Evolutionary conservation across 2,113 vertebrate species (phyloP).

Genomic region (Gobius niger): DNA sequence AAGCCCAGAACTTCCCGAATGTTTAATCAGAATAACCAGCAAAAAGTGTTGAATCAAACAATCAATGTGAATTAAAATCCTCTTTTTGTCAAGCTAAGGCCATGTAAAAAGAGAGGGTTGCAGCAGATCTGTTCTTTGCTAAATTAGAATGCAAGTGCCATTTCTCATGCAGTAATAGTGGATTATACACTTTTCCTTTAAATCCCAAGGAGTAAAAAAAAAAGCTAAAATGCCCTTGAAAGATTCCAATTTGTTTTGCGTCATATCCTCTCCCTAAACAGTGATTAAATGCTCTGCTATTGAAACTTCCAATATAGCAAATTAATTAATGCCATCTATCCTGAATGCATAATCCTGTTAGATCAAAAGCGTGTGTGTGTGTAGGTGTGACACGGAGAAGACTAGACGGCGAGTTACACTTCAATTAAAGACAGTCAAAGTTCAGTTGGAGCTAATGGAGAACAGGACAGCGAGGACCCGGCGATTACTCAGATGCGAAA

Average conservation of each 20-base stretch:
- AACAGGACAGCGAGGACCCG: slow-evolving; percentile 20
- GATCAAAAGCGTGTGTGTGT: not conserved
- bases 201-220: too few species aligned
- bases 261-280: not conserved
- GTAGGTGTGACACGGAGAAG: slow-evolving; percentile 6
- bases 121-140: not conserved
- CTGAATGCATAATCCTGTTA: not conserved
- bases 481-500: slow-evolving; percentile 54
- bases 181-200: too few species aligned
- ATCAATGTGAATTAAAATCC: too few species aligned
- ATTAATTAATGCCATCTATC: not conserved
- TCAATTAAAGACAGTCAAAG: slow-evolving; percentile 27
- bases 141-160: too few species aligned
- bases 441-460: not conserved
- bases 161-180: too few species aligned
- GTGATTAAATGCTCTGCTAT: not conserved
- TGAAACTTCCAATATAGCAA: not conserved
- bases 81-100: not conserved
- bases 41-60: too few species aligned
- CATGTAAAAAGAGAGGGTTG: not conserved
- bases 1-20: not conserved
- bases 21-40: not conserved
- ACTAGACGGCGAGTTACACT: slow-evolving; percentile 19
- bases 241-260: too few species aligned
- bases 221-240: too few species aligned